Percentiles rank a stretch among this genome's conserved stretches.
Evolutionary conservation across 2,888 invertebrate genomes (phyloP).

Genomic region (Apomyelois bistriatella): DNA sequence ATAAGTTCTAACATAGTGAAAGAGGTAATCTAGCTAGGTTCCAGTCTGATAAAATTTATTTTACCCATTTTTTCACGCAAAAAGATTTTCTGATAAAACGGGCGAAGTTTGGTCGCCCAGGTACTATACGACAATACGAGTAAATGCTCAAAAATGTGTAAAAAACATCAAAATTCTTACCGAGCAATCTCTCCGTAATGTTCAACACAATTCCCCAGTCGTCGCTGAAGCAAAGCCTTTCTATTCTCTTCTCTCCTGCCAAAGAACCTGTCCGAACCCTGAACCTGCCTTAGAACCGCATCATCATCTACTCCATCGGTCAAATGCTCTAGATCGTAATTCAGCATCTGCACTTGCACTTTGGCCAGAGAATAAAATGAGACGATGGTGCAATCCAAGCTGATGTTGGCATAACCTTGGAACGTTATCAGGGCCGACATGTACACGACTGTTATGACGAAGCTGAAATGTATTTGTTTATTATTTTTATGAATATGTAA

Average conservation of each 20-base stretch:
- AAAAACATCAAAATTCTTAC: too few relatives aligned
- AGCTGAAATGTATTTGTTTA: slow-evolving; percentile 41
- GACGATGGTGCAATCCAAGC: slow-evolving; percentile 63
- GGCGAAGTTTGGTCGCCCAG: too few relatives aligned
- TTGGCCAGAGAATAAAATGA: slow-evolving; percentile 56
- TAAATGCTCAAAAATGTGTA: too few relatives aligned
- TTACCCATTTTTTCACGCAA: too few relatives aligned
- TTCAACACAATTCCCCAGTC: slow-evolving; percentile 44
- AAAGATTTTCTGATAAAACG: too few relatives aligned
- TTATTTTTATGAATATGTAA: too few relatives aligned
- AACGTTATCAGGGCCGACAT: slow-evolving; percentile 45
- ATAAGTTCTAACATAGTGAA: too few relatives aligned
- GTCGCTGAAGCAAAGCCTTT: slow-evolving; percentile 32
- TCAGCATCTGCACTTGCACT: slow-evolving; percentile 53
- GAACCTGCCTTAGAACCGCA: background rate
- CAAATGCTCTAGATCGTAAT: slow-evolving; percentile 53
- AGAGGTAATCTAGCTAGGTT: too few relatives aligned
- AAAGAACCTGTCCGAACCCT: background rate
- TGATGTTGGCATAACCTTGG: slow-evolving; percentile 58
- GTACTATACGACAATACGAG: too few relatives aligned
- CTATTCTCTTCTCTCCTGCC: slow-evolving; percentile 28
- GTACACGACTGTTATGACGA: slow-evolving; percentile 43
- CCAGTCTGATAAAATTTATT: too few relatives aligned
- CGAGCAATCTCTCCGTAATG: slow-evolving; percentile 52
- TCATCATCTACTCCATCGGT: slow-evolving; percentile 21